Base-by-base conservation (phyloP, 2,888 invertebrate species). In the Bhutanitis thaidina region DNA sequence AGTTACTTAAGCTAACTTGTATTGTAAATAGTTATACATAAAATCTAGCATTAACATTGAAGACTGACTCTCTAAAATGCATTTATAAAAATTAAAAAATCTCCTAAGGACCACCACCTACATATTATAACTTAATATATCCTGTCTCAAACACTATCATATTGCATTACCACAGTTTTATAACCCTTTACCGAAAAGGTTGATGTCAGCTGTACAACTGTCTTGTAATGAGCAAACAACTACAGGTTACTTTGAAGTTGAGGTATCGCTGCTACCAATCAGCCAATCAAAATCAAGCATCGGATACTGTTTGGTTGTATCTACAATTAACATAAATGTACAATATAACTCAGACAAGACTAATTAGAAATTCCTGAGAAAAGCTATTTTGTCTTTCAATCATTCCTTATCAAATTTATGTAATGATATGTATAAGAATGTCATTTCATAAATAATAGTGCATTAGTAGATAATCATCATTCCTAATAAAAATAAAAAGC, bases 221-320 rank as follows among this genome's bases (percentile, higher is more conserved):
- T 82, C 80, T 78, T 77, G 79, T 69, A 69, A 68, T 67, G 79
- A 66, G 54, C 75, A 71, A 68, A n/a, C n/a, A n/a, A 73, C 67
- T 61, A 76, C 77, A 66, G 71, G 73, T 76, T 86, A 87, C 69
- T 84, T 80, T 66, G 80, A 68, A 55, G 84, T 61, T 54, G 86
- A 67, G 58, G 80, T 75, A 68, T 85, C 87, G 78, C 74, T 80
- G 83, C 80, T 84, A 86, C 74, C 76, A 65, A 89, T 78, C 81
- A 90, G 89, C 89, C 89, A 90, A 87, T 90, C 89, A 86, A 88
- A 90, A 88, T 90, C 89, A 84, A 90, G 80, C 88, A 89, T 88
- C 86, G 88, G 88, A 82, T 80, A 85, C 77, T 89, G 86, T 88
- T 90, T 89, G 67, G 82, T 79, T 80, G 88, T 78, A 90, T 90